Evolutionary conservation across 2,888 invertebrate species (phyloP), one percentile per base, ranked within the genome.

Genomic region (Mylabris sibirica): DNA sequence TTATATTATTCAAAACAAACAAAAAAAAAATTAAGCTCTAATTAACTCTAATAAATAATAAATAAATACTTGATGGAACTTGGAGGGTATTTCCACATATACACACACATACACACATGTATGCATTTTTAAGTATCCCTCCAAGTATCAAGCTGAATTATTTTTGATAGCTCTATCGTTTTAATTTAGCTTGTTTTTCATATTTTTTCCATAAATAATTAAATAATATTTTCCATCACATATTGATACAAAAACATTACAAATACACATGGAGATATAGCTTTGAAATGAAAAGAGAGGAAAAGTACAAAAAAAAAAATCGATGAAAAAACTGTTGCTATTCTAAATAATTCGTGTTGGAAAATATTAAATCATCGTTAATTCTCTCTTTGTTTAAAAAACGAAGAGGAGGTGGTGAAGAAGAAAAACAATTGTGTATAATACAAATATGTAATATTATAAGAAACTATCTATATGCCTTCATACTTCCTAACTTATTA

Each of bases 401-500:
- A 82, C 80, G 81, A 78, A 81, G 80, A 78, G 30, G 30, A 3
- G 30, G 30, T 30, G 30, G 30, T 6, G 5, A 79, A 35, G 11
- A 41, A 41, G 14, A 2, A 41, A n/a, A 41, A 41, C 41, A 41
- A 41, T 41, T 41, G 41, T 82, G 81, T 83, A 82, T 82, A 83
- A 30, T 30, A 30, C 30, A 30, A 30, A 30, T 30, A 30, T 30
- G 30, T 30, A 82, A 84, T 80, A 84, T 80, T 77, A 81, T 53
- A 53, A 64, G 38, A 78, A 83, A 83, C 84, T 84, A 84, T 84
- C 84, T 85, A 84, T 85, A 84, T 85, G 85, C 85, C 85, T 85
- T 85, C 84, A 84, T 84, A 85, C 84, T 85, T 84, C 84, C 84
- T 85, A 84, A 84, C 81, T 82, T 83, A 83, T 82, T 82, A 82